Evolutionary conservation across 2,113 vertebrate species (phyloP).

Genomic region (Mionectes macconnelli): DNA sequence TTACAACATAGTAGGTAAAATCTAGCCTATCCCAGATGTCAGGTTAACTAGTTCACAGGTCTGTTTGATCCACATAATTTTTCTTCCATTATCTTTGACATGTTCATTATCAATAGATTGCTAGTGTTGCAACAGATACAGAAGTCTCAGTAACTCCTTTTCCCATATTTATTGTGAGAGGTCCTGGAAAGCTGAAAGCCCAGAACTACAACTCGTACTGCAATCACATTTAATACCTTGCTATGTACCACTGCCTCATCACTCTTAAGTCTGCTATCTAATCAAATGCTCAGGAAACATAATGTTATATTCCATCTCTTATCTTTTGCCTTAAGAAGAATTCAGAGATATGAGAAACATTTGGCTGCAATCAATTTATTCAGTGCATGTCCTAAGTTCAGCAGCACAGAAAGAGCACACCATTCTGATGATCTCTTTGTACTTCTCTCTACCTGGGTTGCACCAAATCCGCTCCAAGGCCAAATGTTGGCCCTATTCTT

Average conservation of each 20-base stretch:
- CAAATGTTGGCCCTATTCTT: background rate
- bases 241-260: background rate
- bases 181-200: background rate
- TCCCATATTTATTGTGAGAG: background rate
- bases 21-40: background rate
- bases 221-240: background rate
- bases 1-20: background rate
- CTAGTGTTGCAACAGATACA: background rate
- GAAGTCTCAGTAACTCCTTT: background rate
- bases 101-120: background rate
- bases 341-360: background rate
- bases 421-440: background rate
- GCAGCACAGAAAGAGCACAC: background rate
- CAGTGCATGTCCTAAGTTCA: background rate
- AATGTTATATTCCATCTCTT: background rate
- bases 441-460: background rate
- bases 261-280: background rate
- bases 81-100: background rate
- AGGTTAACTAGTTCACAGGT: background rate
- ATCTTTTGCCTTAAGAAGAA: background rate
- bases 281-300: background rate
- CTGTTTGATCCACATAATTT: background rate
- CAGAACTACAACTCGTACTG: background rate
- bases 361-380: background rate
- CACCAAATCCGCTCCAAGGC: background rate